Conservation (phyloP, 1,140 invertebrate genomes). For the Cherax destructor region DNA sequence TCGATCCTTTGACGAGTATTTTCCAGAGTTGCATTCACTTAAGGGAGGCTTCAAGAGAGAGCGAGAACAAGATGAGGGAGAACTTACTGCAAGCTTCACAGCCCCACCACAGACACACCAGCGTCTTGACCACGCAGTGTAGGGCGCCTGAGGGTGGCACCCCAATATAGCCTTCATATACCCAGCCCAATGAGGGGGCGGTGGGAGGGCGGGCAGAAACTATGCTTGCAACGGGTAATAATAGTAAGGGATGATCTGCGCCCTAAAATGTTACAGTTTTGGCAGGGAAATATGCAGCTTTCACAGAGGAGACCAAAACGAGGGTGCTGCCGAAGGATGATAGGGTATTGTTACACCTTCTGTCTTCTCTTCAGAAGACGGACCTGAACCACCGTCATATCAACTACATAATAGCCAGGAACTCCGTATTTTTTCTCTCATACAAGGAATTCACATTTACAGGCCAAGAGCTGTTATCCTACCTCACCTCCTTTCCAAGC, state of each 20-base stretch:
- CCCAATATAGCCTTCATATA: slow-evolving; percentile 35
- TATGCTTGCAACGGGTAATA: slow-evolving; percentile 61
- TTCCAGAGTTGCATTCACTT: not conserved
- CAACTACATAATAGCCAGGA: no score
- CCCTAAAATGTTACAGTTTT: slow-evolving; percentile 33
- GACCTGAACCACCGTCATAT: no score
- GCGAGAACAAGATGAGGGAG: no score
- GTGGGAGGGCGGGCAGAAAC: slow-evolving; percentile 12
- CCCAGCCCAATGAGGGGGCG: slow-evolving; percentile 18
- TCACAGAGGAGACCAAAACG: slow-evolving; percentile 5
- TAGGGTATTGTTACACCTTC: not conserved
- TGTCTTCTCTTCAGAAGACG: no score
- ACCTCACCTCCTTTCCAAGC: no score
- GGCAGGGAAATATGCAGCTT: slow-evolving; percentile 8
- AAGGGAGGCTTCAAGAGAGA: no score
- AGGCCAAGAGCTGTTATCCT: no score
- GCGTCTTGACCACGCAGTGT: slow-evolving; percentile 34
- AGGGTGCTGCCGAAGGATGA: slow-evolving; percentile 15
- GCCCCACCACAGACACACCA: slow-evolving; percentile 40
- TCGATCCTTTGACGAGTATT: not conserved
- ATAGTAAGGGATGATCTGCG: slow-evolving; percentile 13
- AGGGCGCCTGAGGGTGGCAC: slow-evolving; percentile 25
- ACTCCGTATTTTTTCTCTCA: no score
- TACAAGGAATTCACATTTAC: no score
- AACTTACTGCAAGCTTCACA: slow-evolving; percentile 45